These are phyloP conservation scores for Gastrophryne carolinensis DNA, from an alignment of 2,797 vertebrate genomes.

Conservation along the genomic window DNA sequence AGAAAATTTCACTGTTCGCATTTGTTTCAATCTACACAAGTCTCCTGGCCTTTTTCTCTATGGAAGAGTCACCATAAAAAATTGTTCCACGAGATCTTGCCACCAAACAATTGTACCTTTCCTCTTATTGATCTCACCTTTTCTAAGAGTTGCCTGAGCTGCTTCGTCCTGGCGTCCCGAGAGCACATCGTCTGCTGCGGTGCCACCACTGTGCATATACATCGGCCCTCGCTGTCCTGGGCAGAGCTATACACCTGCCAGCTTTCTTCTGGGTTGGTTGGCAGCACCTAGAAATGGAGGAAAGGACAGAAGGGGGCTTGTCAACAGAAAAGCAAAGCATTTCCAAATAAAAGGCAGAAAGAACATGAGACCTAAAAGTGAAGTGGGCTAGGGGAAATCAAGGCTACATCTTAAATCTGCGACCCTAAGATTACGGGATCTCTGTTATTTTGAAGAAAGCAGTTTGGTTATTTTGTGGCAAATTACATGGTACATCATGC, in stretches of 20 bases:
- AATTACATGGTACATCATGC: too few species aligned
- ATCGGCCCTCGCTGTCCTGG: conserved; percentile 96
- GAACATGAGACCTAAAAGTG: background rate
- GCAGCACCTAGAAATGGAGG: conserved; percentile 79
- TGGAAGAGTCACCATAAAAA: too few species aligned
- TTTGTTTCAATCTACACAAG: too few species aligned
- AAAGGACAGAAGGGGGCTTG: background rate
- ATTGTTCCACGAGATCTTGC: too few species aligned
- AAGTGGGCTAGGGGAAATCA: too few species aligned
- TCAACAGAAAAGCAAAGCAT: background rate
- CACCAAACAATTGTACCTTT: conserved; percentile 23
- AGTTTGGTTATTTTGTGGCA: too few species aligned
- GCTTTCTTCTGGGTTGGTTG: conserved; percentile 94
- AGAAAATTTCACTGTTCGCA: too few species aligned
- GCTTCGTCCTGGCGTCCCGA: conserved; percentile 93
- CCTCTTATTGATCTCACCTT: conserved; percentile 70
- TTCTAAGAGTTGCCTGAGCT: conserved; percentile 96
- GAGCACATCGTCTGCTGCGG: conserved; percentile 98
- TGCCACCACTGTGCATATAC: conserved; percentile 98
- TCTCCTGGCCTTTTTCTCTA: too few species aligned
- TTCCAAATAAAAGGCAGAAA: background rate
- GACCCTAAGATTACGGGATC: background rate
- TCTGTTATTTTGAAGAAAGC: too few species aligned
- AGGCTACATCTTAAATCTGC: background rate
- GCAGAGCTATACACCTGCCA: conserved; percentile 99